These are phyloP conservation scores for Brachystomella parvula DNA, from an alignment of 1,140 invertebrate species.

Conservation along the genomic window DNA sequence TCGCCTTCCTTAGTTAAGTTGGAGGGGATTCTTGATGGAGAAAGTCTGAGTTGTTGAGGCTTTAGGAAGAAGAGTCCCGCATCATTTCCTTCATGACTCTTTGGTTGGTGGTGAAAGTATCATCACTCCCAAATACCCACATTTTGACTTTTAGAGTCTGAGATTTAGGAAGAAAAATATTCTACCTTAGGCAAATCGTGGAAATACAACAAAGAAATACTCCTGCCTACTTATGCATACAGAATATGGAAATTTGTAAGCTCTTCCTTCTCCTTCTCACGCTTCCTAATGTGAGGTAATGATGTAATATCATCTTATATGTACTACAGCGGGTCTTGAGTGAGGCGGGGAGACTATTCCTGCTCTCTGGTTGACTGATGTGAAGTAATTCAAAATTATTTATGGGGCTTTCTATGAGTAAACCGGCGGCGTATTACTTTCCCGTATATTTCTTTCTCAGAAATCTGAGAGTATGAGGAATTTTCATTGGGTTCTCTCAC, in stretches of 20 bases:
- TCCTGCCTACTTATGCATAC: conserved; percentile 2
- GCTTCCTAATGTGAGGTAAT: background rate
- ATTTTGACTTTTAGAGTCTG: background rate
- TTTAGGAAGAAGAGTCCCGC: background rate
- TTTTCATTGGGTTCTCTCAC: no score
- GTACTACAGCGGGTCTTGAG: no score
- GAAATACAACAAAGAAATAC: background rate
- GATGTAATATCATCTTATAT: no score
- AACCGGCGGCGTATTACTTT: no score
- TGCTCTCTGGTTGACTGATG: no score
- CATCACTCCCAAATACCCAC: background rate
- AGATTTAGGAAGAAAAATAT: background rate
- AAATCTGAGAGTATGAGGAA: no score
- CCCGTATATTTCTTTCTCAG: no score
- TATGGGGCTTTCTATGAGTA: no score
- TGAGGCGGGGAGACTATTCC: no score
- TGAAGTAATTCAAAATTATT: no score
- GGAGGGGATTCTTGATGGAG: background rate
- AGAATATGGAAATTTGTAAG: conserved; percentile 3
- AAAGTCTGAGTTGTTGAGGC: background rate
- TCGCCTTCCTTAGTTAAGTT: no score
- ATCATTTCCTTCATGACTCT: conserved; percentile 10
- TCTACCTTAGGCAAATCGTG: background rate
- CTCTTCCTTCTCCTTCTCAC: background rate
- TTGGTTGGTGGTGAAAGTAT: background rate